phyloP scores from a whole-genome alignment of 2,113 vertebrate species.

The Rattus rattus region DNA sequence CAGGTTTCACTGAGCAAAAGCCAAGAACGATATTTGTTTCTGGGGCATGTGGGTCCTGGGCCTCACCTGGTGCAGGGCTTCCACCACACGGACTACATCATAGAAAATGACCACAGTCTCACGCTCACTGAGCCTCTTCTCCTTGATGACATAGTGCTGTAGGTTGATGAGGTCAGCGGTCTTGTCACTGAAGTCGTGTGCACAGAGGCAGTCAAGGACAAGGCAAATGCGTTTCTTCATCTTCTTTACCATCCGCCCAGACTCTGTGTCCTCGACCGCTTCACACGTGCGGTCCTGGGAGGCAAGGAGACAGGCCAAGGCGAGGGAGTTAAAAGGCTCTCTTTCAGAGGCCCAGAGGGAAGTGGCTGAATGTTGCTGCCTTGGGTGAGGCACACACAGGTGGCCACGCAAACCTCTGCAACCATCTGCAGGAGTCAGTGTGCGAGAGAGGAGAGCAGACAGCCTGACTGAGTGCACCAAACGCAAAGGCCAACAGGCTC shows the following conservation, averaged over 20 bases:
- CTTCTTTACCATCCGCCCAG: conserved; percentile 92
- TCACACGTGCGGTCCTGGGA: conserved; percentile 95
- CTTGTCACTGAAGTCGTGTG: conserved; percentile 98
- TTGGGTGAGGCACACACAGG: neutral
- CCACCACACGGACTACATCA: conserved; percentile 98
- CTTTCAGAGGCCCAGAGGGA: neutral
- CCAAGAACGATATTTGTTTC: neutral
- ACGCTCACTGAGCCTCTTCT: conserved; percentile 96
- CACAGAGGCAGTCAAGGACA: conserved; percentile 97
- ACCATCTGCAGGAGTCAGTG: neutral
- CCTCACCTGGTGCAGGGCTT: conserved; percentile 97
- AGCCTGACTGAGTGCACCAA: neutral
- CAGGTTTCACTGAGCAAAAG: neutral
- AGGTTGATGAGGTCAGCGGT: conserved; percentile 98
- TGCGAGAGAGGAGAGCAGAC: neutral
- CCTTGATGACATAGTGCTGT: conserved; percentile 99
- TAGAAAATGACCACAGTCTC: conserved; percentile 99
- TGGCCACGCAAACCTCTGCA: neutral
- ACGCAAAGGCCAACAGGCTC: neutral
- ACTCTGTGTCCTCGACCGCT: conserved; percentile 93
- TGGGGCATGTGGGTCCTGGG: neutral
- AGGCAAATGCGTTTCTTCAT: conserved; percentile 99
- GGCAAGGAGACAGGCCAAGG: conserved; percentile 56
- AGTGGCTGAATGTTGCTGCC: neutral
- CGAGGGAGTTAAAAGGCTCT: neutral